Conservation (phyloP, 2,888 invertebrate species). For the Brassicogethes aeneus region DNA sequence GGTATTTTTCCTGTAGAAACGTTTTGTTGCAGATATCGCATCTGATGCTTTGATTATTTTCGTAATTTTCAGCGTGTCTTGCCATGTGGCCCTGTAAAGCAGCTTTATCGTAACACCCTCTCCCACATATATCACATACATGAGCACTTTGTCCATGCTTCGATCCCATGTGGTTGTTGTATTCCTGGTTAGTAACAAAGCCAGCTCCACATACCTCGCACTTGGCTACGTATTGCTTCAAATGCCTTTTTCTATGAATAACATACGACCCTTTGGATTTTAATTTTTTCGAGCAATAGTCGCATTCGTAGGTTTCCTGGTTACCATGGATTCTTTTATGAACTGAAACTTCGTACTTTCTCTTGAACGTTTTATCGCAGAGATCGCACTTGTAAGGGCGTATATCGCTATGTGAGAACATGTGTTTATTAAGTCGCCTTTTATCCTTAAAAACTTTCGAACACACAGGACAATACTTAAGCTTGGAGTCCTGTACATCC, state of each 20-base stretch:
- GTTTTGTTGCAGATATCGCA: constrained; percentile 28
- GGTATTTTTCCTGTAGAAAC: constrained; percentile 25
- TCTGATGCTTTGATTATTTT: constrained; percentile 29
- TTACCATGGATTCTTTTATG: constrained; percentile 18
- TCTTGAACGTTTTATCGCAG: constrained; percentile 22
- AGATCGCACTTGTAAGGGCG: constrained; percentile 34
- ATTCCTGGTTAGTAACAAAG: constrained; percentile 28
- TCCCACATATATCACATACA: constrained; percentile 27
- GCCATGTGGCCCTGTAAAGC: constrained; percentile 26
- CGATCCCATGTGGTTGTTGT: constrained; percentile 25
- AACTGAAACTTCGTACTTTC: constrained; percentile 15
- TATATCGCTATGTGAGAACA: constrained; percentile 45
- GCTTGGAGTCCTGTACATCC: constrained; percentile 2
- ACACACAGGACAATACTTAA: constrained; percentile 32
- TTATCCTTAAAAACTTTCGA: constrained; percentile 36
- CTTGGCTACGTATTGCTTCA: constrained; percentile 44
- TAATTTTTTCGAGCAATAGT: constrained; percentile 49
- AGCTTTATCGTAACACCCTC: constrained; percentile 25
- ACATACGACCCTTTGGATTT: constrained; percentile 31
- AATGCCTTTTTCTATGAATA: constrained; percentile 46
- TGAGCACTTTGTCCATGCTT: constrained; percentile 24
- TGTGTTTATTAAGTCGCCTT: constrained; percentile 43
- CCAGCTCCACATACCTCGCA: constrained; percentile 34
- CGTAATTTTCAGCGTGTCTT: constrained; percentile 21
- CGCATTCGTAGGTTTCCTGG: constrained; percentile 33